Percentiles rank a stretch among this genome's conserved stretches.
These are phyloP conservation scores for Dascillus cervinus DNA, from an alignment of 2,888 invertebrate species.

Conservation along the genomic window DNA sequence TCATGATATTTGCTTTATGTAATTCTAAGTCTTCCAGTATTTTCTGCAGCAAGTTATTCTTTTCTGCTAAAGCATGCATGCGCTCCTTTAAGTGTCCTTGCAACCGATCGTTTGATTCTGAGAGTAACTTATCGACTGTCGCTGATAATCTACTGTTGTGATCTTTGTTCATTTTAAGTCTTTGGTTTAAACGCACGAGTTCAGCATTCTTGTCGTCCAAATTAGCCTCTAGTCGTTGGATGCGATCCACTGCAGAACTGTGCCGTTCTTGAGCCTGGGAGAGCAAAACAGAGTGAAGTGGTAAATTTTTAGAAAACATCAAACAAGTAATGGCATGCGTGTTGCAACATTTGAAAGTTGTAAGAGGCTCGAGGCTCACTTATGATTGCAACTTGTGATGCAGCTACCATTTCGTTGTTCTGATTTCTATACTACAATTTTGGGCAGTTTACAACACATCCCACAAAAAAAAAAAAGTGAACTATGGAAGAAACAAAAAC, in stretches of 20 bases:
- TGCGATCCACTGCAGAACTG: slow-evolving; percentile 94
- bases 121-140: slow-evolving; percentile 94
- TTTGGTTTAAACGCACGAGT: slow-evolving; percentile 81
- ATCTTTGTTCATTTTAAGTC: slow-evolving; percentile 98
- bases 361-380: no score
- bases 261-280: slow-evolving; percentile 85
- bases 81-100: slow-evolving; percentile 98
- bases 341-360: no score
- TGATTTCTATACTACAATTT: no score
- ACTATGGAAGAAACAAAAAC: no score
- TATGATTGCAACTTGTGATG: no score
- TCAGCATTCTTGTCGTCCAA: slow-evolving; percentile 94
- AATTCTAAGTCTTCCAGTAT: slow-evolving; percentile 73
- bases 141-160: slow-evolving; percentile 94
- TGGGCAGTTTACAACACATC: no score
- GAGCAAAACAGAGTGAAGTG: no score
- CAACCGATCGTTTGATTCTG: slow-evolving; percentile 94
- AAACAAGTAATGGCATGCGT: no score
- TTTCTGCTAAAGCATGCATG: slow-evolving; percentile 98
- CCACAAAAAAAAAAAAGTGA: no score
- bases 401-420: no score
- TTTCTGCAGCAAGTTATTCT: slow-evolving; percentile 92
- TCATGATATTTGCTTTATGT: slow-evolving; percentile 81
- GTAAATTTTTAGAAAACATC: no score
- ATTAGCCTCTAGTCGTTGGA: slow-evolving; percentile 84